phyloP scores from a whole-genome alignment of 2,797 vertebrate species.

The Aldrovandia affinis region DNA sequence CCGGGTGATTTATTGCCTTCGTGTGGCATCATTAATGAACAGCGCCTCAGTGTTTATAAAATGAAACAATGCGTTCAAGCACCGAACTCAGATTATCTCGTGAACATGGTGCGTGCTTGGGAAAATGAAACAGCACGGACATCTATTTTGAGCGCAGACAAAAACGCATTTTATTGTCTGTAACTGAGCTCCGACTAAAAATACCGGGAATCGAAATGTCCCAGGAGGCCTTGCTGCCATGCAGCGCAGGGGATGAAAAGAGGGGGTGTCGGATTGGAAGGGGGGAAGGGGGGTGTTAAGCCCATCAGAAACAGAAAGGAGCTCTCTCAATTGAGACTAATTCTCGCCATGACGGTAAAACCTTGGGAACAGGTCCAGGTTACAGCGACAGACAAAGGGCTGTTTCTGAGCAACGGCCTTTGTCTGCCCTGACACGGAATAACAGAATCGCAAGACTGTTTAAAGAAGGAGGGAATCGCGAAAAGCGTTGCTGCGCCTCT shows the following conservation, averaged over 20 bases:
- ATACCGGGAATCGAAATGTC: constrained; percentile 55
- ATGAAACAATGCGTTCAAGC: not conserved
- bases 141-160: not conserved
- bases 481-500: not conserved
- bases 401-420: constrained; percentile 25
- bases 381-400: constrained; percentile 29
- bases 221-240: constrained; percentile 35
- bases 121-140: not conserved
- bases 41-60: not conserved
- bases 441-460: not conserved
- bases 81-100: constrained; percentile 6
- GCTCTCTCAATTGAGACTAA: constrained; percentile 33
- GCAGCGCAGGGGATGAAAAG: not conserved
- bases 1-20: not conserved
- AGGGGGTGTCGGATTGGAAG: not conserved
- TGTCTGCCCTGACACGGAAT: not conserved
- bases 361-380: constrained; percentile 37
- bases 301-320: constrained; percentile 12
- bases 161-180: constrained; percentile 6
- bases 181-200: constrained; percentile 63
- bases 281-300: constrained; percentile 11
- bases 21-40: constrained; percentile 5
- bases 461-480: too few relatives aligned
- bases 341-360: constrained; percentile 29
- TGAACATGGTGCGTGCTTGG: not conserved